These are phyloP conservation scores for Pandemis cinnamomeana DNA, from an alignment of 2,888 invertebrate species.

Conservation along the genomic window DNA sequence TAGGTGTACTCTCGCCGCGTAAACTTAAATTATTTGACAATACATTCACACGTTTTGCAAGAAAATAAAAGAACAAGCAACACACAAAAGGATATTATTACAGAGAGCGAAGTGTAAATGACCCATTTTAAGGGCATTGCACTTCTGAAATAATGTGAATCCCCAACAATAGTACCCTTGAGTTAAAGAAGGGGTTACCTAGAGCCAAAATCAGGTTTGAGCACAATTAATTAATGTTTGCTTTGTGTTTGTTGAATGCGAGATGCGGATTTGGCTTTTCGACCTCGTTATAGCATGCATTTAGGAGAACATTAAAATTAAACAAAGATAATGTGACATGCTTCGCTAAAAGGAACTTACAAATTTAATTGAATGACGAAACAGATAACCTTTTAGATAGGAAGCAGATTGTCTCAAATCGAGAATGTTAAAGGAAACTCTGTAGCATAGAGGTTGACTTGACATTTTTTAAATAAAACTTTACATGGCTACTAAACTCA, in stretches of 20 bases:
- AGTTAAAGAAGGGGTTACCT: slow-evolving; percentile 49
- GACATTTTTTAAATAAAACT: background rate
- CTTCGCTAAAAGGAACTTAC: slow-evolving; percentile 42
- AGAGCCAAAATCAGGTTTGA: slow-evolving; percentile 48
- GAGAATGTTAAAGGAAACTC: slow-evolving; percentile 11
- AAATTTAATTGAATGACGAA: slow-evolving; percentile 24
- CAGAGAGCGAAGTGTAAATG: slow-evolving; percentile 49
- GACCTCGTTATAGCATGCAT: slow-evolving; percentile 9
- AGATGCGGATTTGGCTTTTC: slow-evolving; percentile 10
- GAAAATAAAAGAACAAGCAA: slow-evolving; percentile 30
- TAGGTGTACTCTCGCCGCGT: background rate
- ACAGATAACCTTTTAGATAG: slow-evolving; percentile 33
- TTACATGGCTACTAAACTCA: no score
- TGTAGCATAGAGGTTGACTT: background rate
- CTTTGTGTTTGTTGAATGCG: background rate
- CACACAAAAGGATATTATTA: slow-evolving; percentile 38
- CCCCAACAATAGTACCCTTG: slow-evolving; percentile 55
- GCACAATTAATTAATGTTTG: slow-evolving; percentile 37
- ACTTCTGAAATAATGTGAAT: slow-evolving; percentile 52
- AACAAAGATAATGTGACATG: slow-evolving; percentile 51
- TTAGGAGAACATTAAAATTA: slow-evolving; percentile 31
- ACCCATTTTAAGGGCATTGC: slow-evolving; percentile 62
- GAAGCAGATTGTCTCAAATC: slow-evolving; percentile 10
- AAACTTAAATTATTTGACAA: slow-evolving; percentile 14
- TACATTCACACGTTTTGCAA: slow-evolving; percentile 21